phyloP scores from a whole-genome alignment of 2,888 invertebrate species.

The Noctua fimbriata region DNA sequence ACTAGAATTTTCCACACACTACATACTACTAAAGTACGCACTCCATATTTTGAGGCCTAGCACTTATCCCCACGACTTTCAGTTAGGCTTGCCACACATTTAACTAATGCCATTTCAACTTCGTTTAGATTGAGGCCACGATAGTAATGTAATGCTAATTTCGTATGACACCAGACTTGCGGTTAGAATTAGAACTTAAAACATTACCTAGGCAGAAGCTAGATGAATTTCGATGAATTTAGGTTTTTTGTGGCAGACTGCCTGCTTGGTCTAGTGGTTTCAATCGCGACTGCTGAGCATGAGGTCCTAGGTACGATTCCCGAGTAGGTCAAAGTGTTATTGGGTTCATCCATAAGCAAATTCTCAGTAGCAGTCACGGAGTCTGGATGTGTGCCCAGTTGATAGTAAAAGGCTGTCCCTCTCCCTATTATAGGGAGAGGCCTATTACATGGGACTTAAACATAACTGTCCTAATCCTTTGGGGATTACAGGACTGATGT shows the following conservation, averaged over 20 bases:
- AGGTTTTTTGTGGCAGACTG: not conserved
- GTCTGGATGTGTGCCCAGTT: too few species aligned
- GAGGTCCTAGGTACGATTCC: not conserved
- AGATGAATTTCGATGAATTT: not conserved
- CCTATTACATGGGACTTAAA: too few species aligned
- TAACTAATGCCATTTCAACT: conserved; percentile 21
- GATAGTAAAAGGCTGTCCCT: too few species aligned
- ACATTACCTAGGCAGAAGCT: not conserved
- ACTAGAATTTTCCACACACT: too few species aligned
- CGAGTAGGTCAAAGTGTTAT: not conserved
- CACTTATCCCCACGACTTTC: conserved; percentile 1
- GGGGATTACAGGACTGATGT: too few species aligned
- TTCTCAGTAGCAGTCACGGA: not conserved
- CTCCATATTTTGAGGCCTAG: not conserved
- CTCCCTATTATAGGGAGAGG: too few species aligned
- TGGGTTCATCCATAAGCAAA: not conserved
- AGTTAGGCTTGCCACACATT: conserved; percentile 3
- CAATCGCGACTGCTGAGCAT: too few species aligned
- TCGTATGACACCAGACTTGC: conserved; percentile 2
- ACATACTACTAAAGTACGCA: not conserved
- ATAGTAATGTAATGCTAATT: conserved; percentile 30
- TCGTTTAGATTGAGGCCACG: conserved; percentile 7
- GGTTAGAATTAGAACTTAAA: conserved; percentile 9
- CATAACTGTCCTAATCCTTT: too few species aligned
- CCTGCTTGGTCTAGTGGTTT: too few species aligned